Base-by-base conservation (phyloP, 2,888 invertebrate genomes). In the Drosophila nigricruria region DNA sequence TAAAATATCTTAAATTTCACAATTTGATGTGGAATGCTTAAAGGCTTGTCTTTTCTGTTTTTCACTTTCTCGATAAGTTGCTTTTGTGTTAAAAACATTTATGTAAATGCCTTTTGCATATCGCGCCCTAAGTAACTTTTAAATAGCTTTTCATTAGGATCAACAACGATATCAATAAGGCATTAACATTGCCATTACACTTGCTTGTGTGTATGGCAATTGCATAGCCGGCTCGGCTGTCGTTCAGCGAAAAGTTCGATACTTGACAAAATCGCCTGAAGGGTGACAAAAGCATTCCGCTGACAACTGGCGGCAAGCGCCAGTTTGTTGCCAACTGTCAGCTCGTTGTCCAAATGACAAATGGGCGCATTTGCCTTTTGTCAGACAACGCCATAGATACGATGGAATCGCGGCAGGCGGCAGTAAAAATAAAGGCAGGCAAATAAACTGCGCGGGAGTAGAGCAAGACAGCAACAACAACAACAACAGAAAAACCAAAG, bases 291-390 rank as follows among this genome's bases (percentile, higher is more conserved):
- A 43, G 47, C 75, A 20, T 32, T 34, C 50, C 62, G 59, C 57
- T 77, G 82, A 64, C 74, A 81, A 74, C 69, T 70, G 83, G 27
- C 52, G 23, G 42, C 18, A 34, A 34, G 50, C 47, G 42, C 36
- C 52, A n/a, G 43, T 65, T 58, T 74, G 57, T 61, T 67, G 67
- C 64, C 71, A 67, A 65, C 77, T 83, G 83, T 86, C 89, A 90
- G 87, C 90, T 70, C 81, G 90, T 83, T 78, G 83, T 83, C 87
- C 71, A 73, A 81, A 88, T 89, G 90, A 90, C 90, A 88, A 90
- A 90, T 90, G 87, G 76, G 79, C 70, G 73, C 88, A 76, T 88
- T 90, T 88, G 88, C 81, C 82, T 82, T 76, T 84, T 73, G 79
- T 71, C 75, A 73, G 78, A 61, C 69, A 52, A 45, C 32, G 65